Evolutionary conservation across 2,797 vertebrate species (phyloP).

Genomic region (Coranthus polyacanthus): DNA sequence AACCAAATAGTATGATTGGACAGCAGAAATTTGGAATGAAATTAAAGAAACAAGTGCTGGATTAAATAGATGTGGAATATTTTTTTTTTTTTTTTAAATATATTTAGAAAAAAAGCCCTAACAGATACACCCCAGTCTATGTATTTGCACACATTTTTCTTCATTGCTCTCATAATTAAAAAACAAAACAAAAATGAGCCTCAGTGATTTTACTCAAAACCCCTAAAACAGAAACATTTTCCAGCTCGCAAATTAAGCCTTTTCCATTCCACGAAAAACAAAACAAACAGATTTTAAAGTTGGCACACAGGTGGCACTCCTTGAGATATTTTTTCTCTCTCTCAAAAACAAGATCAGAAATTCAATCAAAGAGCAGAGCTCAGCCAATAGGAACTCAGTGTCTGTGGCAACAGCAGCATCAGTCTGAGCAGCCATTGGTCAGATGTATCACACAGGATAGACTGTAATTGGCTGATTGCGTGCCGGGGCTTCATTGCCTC

Average conservation of each 20-base stretch:
- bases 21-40: not conserved
- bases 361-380: slow-evolving; percentile 79
- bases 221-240: slow-evolving; percentile 28
- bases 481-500: slow-evolving; percentile 79
- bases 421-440: slow-evolving; percentile 72
- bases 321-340: slow-evolving; percentile 65
- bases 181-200: not conserved
- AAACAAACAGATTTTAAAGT: slow-evolving; percentile 56
- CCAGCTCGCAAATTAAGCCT: slow-evolving; percentile 13
- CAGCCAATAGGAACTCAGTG: slow-evolving; percentile 75
- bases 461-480: slow-evolving; percentile 71
- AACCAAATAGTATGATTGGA: slow-evolving; percentile 15
- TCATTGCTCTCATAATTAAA: slow-evolving; percentile 17
- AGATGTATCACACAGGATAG: slow-evolving; percentile 58
- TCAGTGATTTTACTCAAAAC: slow-evolving; percentile 1
- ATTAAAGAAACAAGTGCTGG: not conserved
- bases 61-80: too few relatives aligned
- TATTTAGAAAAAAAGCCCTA: too few relatives aligned
- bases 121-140: not conserved
- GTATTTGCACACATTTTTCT: not conserved
- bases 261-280: slow-evolving; percentile 27
- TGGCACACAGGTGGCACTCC: slow-evolving; percentile 80
- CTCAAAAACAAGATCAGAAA: slow-evolving; percentile 81
- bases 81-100: too few relatives aligned
- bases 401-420: slow-evolving; percentile 78